phyloP scores from a whole-genome alignment of 2,888 invertebrate species.

The Nephrotoma appendiculata region DNA sequence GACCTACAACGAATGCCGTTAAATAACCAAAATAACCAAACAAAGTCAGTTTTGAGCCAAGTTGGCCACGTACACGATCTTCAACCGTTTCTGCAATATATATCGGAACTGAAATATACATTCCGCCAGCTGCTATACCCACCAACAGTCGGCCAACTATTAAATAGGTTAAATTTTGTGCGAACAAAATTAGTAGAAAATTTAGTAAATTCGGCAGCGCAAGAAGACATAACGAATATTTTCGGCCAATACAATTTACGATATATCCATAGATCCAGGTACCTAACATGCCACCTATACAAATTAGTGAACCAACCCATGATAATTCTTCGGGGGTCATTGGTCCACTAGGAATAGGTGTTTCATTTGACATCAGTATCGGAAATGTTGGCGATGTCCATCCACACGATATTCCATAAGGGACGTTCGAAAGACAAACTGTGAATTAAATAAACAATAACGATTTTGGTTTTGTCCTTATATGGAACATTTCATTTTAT shows the following conservation, averaged over 20 bases:
- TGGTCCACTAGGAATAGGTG: constrained; percentile 7
- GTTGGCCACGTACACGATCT: background rate
- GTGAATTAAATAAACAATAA: background rate
- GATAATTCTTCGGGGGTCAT: constrained; percentile 6
- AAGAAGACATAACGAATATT: constrained; percentile 1
- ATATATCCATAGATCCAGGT: constrained; percentile 9
- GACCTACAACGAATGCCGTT: background rate
- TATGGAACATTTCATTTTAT: background rate
- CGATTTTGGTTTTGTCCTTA: background rate
- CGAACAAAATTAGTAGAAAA: background rate
- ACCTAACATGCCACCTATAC: constrained; percentile 8
- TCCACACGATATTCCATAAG: constrained; percentile 6
- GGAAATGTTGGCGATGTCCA: constrained; percentile 10
- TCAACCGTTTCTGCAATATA: constrained; percentile 6
- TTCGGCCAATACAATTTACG: constrained; percentile 9
- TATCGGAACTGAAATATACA: constrained; percentile 5
- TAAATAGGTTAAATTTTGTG: background rate
- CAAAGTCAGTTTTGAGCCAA: background rate
- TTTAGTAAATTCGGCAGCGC: constrained; percentile 10
- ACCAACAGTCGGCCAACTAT: background rate
- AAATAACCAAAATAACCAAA: background rate
- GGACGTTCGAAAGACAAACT: background rate
- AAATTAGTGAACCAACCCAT: constrained; percentile 7
- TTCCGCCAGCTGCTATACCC: constrained; percentile 6
- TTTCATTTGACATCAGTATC: constrained; percentile 8